These are phyloP conservation scores for Chloroceryle amazona DNA, from an alignment of 2,797 vertebrate genomes.

Conservation along the genomic window DNA sequence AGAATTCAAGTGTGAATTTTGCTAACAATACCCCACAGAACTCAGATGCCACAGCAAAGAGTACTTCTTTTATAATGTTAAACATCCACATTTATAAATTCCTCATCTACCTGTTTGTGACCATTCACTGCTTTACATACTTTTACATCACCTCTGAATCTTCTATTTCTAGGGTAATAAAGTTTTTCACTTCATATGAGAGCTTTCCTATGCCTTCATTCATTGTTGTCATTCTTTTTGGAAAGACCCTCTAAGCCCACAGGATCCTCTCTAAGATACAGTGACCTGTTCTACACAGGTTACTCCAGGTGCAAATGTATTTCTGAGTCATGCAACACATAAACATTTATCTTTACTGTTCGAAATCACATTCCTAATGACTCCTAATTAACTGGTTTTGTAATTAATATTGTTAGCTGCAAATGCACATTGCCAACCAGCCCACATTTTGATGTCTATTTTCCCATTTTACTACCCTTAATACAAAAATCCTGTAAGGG, in stretches of 20 bases:
- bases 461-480: not conserved
- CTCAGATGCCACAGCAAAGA: not conserved
- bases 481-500: not conserved
- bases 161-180: not conserved
- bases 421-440: not conserved
- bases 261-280: not conserved
- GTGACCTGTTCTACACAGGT: not conserved
- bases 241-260: not conserved
- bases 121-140: not conserved
- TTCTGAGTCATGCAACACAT: not conserved
- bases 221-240: not conserved
- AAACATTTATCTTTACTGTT: not conserved
- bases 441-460: not conserved
- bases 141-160: not conserved
- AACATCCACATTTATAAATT: not conserved
- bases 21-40: not conserved
- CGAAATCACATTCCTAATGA: not conserved
- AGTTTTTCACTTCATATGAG: not conserved
- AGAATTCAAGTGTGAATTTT: not conserved
- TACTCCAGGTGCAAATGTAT: not conserved
- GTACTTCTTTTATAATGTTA: not conserved
- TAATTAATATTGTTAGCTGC: not conserved
- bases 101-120: not conserved
- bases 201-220: not conserved
- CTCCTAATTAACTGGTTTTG: not conserved